phyloP scores from a whole-genome alignment of 2,113 vertebrate species.

The Anhinga rufa region DNA sequence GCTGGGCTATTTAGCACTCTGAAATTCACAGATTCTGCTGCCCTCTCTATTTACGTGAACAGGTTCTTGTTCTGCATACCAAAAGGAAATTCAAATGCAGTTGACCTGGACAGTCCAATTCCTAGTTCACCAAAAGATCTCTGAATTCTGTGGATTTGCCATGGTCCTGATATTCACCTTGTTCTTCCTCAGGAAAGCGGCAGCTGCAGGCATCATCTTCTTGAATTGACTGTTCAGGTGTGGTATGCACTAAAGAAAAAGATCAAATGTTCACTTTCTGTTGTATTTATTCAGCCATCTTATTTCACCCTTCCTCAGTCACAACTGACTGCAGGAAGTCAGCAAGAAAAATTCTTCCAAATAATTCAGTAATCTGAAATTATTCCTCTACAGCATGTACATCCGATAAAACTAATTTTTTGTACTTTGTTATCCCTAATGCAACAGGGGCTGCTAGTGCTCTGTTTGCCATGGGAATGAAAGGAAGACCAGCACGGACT shows the following conservation, averaged over 20 bases:
- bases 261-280: not conserved
- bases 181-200: conserved; percentile 85
- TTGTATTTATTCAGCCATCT: not conserved
- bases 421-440: not conserved
- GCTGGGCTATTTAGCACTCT: not conserved
- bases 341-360: not conserved
- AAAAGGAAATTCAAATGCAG: not conserved
- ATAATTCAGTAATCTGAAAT: not conserved
- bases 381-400: not conserved
- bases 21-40: not conserved
- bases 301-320: not conserved
- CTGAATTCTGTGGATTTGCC: not conserved
- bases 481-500: not conserved
- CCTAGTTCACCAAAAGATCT: not conserved
- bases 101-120: not conserved
- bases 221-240: conserved; percentile 28
- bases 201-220: conserved; percentile 82
- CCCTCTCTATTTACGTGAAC: not conserved
- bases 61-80: not conserved
- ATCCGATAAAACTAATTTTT: not conserved
- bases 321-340: not conserved
- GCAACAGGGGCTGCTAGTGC: not conserved
- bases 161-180: conserved; percentile 69
- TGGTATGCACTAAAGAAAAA: conserved; percentile 27
- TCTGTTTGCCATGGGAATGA: not conserved